Conservation (phyloP, 2,888 invertebrate genomes). For the Philaethria dido region DNA sequence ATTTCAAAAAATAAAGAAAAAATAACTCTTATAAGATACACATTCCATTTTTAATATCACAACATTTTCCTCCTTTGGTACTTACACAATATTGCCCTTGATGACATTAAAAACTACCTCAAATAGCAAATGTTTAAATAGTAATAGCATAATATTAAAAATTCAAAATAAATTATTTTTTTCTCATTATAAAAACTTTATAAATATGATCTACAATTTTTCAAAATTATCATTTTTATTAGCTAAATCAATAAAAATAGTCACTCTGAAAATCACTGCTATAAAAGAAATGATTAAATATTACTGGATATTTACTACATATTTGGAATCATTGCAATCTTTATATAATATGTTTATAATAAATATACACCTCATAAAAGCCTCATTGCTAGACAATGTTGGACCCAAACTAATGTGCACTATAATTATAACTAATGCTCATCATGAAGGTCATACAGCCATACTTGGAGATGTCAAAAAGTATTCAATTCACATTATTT, state of each 20-base stretch:
- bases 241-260: constrained; percentile 3
- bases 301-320: not conserved
- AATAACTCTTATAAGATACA: constrained; percentile 27
- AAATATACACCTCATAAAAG: constrained; percentile 2
- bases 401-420: constrained; percentile 34
- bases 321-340: constrained; percentile 4
- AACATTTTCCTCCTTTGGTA: constrained; percentile 36
- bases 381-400: constrained; percentile 25
- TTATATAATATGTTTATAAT: constrained; percentile 7
- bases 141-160: constrained; percentile 8
- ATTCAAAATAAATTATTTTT: not conserved
- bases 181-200: not conserved
- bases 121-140: constrained; percentile 13
- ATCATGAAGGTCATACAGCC: not conserved
- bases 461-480: constrained; percentile 1
- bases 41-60: constrained; percentile 38
- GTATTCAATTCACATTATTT: not conserved
- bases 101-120: constrained; percentile 11
- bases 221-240: constrained; percentile 9
- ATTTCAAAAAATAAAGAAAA: constrained; percentile 38
- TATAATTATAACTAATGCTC: constrained; percentile 9
- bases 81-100: constrained; percentile 20
- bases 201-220: not conserved
- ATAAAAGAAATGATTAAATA: not conserved
- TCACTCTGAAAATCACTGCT: not conserved